Evolutionary conservation across 2,797 vertebrate genomes (phyloP), one percentile per base, ranked within the genome.

Genomic region (Acipenser transmontanus): DNA sequence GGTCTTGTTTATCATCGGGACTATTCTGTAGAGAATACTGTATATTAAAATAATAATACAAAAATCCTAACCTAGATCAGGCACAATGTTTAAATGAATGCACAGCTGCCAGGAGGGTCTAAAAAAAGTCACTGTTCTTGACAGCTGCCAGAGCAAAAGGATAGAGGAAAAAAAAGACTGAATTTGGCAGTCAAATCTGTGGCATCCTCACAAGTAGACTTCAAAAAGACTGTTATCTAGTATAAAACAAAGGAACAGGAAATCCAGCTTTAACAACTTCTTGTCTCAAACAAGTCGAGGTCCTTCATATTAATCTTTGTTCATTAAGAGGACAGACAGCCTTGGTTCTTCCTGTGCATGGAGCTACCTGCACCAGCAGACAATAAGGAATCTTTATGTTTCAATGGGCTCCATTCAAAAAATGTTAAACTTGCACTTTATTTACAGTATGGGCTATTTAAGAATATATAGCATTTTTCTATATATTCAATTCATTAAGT

Each of bases 241-340:
- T 78, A 70, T 82, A 85, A 84, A 86, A 81, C 73, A 77, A 77
- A 88, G 86, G 78, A 87, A 87, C 76, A 86, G 88, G 89, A 90
- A 89, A 80, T 74, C 77, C 60, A 63, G 47, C n/a, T 59, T 57
- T 70, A 81, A 82, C 79, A 81, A 81, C 79, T 76, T 73, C 73
- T 63, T 72, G 83, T 77, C 85, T 88, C 83, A 82, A 76, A 71
- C 10, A 11, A 78, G 78, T 77, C 80, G 81, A 0, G 77, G 72
- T 69, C 66, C 1, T 76, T 11, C 49, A 17, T 78, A 75, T 34
- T 54, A 62, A 70, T 62, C 47, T 62, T 66, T 47, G 12, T 76
- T 75, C 71, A 80, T 79, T 73, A 67, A 66, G 74, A 77, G 70
- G 79, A 78, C 84, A 81, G 77, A 81, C 87, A 83, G 73, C 78